These are phyloP conservation scores for Dendrolimus pini DNA, from an alignment of 2,888 invertebrate species.

Conservation along the genomic window DNA sequence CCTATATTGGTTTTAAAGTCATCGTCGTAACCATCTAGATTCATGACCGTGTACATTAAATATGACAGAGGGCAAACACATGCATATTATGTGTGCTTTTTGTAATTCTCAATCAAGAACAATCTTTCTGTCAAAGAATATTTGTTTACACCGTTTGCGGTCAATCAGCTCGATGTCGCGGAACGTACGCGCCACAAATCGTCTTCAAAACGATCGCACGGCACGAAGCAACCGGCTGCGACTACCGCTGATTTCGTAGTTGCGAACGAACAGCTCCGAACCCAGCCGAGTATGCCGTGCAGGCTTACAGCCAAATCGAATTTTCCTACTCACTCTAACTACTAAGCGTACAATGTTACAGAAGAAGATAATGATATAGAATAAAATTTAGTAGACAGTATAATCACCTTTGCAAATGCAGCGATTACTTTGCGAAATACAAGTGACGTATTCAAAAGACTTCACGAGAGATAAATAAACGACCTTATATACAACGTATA, in stretches of 20 bases:
- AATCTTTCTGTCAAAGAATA: slow-evolving; percentile 41
- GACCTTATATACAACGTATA: too few species aligned
- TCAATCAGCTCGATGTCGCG: slow-evolving; percentile 10
- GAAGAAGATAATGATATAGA: slow-evolving; percentile 21
- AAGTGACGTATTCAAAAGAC: neutral
- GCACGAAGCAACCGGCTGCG: slow-evolving; percentile 34
- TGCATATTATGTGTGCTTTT: slow-evolving; percentile 10
- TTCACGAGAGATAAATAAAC: neutral
- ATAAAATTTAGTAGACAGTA: neutral
- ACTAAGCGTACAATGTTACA: slow-evolving; percentile 15
- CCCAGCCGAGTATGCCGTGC: slow-evolving; percentile 30
- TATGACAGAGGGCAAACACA: slow-evolving; percentile 2
- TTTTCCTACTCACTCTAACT: slow-evolving; percentile 38
- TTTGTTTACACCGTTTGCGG: slow-evolving; percentile 54
- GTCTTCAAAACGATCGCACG: slow-evolving; percentile 23
- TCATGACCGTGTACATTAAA: slow-evolving; percentile 9
- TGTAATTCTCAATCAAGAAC: slow-evolving; percentile 45
- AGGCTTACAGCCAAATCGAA: slow-evolving; percentile 41
- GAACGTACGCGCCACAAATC: slow-evolving; percentile 13
- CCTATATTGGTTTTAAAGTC: slow-evolving; percentile 48
- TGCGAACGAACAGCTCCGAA: slow-evolving; percentile 35
- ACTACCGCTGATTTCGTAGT: slow-evolving; percentile 29
- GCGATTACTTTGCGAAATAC: neutral
- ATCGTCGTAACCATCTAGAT: slow-evolving; percentile 52
- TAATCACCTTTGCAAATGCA: neutral